Percentiles rank a stretch among this genome's conserved stretches.
Evolutionary conservation across 2,797 vertebrate species (phyloP).

Genomic region (Eremophila alpestris): DNA sequence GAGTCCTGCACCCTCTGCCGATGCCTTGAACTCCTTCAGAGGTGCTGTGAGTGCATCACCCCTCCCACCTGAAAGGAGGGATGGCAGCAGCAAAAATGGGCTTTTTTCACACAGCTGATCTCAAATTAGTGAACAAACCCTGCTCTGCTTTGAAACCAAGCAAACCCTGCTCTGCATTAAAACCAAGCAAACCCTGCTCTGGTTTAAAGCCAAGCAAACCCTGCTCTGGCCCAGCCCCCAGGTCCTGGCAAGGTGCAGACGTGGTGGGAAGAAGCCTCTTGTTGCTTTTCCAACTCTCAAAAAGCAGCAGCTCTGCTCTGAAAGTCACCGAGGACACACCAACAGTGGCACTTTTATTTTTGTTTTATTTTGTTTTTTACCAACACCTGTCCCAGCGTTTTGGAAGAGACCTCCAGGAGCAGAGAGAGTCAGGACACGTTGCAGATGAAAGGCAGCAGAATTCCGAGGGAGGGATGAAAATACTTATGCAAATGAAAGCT

Average conservation of each 20-base stretch:
- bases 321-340: neutral
- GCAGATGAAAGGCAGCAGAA: slow-evolving; percentile 13
- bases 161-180: no score
- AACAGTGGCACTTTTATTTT: neutral
- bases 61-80: neutral
- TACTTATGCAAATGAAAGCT: slow-evolving; percentile 51
- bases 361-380: neutral
- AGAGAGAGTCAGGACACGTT: neutral
- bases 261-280: neutral
- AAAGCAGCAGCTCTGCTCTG: neutral
- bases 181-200: no score
- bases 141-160: no score
- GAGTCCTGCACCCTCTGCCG: neutral
- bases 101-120: neutral
- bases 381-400: neutral
- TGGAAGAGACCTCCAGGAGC: neutral
- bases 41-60: neutral
- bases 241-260: neutral
- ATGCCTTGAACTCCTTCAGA: neutral
- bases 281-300: neutral
- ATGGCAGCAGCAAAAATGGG: neutral
- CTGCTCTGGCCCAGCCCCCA: neutral
- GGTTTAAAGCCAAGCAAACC: neutral
- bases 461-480: slow-evolving; percentile 16
- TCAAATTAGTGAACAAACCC: neutral